Evolutionary conservation across 2,888 invertebrate species (phyloP), one percentile per base, ranked within the genome.

Genomic region (Isoperla grammatica): DNA sequence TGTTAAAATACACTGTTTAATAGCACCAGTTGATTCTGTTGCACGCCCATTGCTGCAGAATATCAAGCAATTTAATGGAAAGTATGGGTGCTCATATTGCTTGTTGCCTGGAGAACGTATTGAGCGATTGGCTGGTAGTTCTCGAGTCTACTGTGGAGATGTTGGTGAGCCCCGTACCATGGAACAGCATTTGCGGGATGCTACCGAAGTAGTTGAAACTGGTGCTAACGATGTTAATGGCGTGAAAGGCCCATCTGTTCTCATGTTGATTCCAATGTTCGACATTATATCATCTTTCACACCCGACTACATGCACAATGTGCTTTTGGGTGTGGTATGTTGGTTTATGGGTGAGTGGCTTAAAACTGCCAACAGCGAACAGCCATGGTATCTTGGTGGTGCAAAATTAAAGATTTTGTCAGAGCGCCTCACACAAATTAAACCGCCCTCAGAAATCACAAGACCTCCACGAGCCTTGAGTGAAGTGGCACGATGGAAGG

Each of bases 291-390:
- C 37, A 13, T 23, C 35, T 35, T 11, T 43, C 15, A 15, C 20
- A 15, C 43, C 57, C n/a, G 57, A 56, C 23, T 56, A 56, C 23
- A 17, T 56, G 19, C 57, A 56, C 17, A 19, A 35, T 19, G 23
- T 56, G 12, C 23, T 40, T 12, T 13, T 42, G 9, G 56, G 56
- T 20, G 40, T 40, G 11, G 43, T 43, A 2, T 45, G 45, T n/a
- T 45, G 29, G 35, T 56, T 56, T 9, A 11, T 56, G 13, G 9
- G 6, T 15, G 15, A 46, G 40, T 40, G 40, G 40, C n/a, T 40
- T 13, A 12, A 40, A 3, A 15, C 5, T 12, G 4, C n/a, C 13
- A 35, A 35, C 15, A 19, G 13, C n/a, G 35, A 23, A 9, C n/a
- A n/a, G 19, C 50, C 23, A n/a, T 50, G 50, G 50, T 50, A 50